Conservation (phyloP, 1,140 invertebrate species). For the Drosophila rufa region DNA sequence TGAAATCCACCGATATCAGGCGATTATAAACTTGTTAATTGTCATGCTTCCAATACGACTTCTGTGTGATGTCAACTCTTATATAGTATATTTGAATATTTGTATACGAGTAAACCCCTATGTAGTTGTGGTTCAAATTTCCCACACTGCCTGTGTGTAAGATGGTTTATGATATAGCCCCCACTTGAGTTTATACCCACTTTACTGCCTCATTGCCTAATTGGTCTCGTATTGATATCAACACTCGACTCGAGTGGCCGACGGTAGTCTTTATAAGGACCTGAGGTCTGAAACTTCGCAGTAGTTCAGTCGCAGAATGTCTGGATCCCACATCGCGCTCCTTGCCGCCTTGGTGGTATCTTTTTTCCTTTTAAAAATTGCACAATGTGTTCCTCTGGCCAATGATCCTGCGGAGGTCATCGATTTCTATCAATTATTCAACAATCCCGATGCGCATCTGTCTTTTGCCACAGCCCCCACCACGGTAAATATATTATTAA, state of each 20-base stretch:
- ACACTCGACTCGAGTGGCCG: background rate
- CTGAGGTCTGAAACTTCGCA: background rate
- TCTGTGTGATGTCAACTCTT: too few relatives aligned
- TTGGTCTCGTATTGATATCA: constrained; percentile 28
- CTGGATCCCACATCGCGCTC: background rate
- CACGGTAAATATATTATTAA: constrained; percentile 33
- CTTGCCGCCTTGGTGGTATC: background rate
- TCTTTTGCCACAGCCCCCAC: constrained; percentile 18
- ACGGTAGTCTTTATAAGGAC: constrained; percentile 16
- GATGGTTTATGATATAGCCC: background rate
- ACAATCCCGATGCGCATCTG: constrained; percentile 42
- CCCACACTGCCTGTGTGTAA: too few relatives aligned
- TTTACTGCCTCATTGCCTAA: constrained; percentile 18
- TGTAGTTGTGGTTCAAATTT: background rate
- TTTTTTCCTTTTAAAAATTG: background rate
- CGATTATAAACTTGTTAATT: too few relatives aligned
- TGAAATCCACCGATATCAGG: too few relatives aligned
- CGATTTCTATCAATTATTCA: constrained; percentile 45
- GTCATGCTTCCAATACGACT: too few relatives aligned
- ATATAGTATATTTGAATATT: too few relatives aligned
- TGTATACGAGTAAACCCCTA: too few relatives aligned
- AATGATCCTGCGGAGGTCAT: background rate
- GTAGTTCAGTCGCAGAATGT: constrained; percentile 33
- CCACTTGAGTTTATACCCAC: constrained; percentile 16
- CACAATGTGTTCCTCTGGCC: background rate